Conservation (phyloP, 2,888 invertebrate species). For the Anorthoa munda region DNA sequence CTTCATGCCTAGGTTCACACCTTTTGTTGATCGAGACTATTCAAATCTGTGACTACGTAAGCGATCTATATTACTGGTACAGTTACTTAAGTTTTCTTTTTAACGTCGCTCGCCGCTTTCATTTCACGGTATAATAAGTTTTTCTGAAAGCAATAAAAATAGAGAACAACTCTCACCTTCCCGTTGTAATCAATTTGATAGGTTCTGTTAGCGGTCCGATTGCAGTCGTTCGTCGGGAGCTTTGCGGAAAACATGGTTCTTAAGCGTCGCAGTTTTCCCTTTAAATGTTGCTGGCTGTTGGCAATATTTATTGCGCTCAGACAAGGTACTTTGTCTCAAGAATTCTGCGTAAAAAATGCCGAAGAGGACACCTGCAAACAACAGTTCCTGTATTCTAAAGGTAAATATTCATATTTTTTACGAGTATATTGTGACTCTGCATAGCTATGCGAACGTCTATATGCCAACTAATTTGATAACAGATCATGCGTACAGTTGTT, state of each 20-base stretch:
- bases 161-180: slow-evolving; percentile 77
- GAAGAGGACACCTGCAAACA: slow-evolving; percentile 71
- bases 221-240: slow-evolving; percentile 76
- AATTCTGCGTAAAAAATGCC: slow-evolving; percentile 75
- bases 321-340: slow-evolving; percentile 72
- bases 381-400: slow-evolving; percentile 72
- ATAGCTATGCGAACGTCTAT: slow-evolving; percentile 32
- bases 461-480: neutral
- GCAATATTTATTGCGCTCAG: slow-evolving; percentile 74
- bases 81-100: slow-evolving; percentile 71
- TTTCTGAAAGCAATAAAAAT: slow-evolving; percentile 77
- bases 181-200: slow-evolving; percentile 80
- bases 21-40: slow-evolving; percentile 9
- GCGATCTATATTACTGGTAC: slow-evolving; percentile 60
- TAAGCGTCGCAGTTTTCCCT: slow-evolving; percentile 74
- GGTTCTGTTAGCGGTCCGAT: slow-evolving; percentile 63
- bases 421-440: neutral
- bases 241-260: slow-evolving; percentile 79
- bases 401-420: slow-evolving; percentile 59
- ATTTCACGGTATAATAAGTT: slow-evolving; percentile 82
- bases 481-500: neutral
- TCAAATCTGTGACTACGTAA: slow-evolving; percentile 22
- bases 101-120: slow-evolving; percentile 77
- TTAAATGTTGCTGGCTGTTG: slow-evolving; percentile 78
- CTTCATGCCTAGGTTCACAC: neutral